phyloP scores from a whole-genome alignment of 2,888 invertebrate genomes.

The Aleiodes alternator region DNA sequence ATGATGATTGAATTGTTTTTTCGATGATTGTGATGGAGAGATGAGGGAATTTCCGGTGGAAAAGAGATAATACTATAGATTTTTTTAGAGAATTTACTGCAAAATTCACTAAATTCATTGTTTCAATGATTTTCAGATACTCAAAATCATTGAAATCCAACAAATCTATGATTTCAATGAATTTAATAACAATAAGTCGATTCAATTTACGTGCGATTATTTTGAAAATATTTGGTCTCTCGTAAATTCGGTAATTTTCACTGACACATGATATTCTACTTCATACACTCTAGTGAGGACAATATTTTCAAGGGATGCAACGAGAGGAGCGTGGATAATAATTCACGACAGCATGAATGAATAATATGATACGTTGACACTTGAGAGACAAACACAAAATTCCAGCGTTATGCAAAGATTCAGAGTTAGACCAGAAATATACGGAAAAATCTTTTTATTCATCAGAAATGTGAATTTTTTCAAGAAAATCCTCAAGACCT shows the following conservation, averaged over 20 bases:
- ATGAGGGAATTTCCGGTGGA: no score
- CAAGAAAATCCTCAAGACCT: no score
- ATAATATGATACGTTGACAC: slow-evolving; percentile 21
- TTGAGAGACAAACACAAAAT: slow-evolving; percentile 14
- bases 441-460: neutral
- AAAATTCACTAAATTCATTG: no score
- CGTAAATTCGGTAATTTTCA: neutral
- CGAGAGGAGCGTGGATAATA: neutral
- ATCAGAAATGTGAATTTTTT: neutral
- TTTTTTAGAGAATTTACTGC: no score
- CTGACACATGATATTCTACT: neutral
- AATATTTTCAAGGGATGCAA: slow-evolving; percentile 5
- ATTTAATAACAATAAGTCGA: neutral
- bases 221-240: no score
- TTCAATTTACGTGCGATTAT: no score
- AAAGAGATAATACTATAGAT: neutral
- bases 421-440: neutral
- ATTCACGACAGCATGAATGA: slow-evolving; percentile 25
- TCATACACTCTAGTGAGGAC: neutral
- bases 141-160: neutral
- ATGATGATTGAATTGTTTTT: neutral
- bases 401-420: neutral
- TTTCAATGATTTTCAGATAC: no score
- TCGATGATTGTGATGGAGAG: no score
- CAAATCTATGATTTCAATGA: no score